Evolutionary conservation across 2,888 invertebrate genomes (phyloP).

Genomic region (Temnothorax ravouxi): DNA sequence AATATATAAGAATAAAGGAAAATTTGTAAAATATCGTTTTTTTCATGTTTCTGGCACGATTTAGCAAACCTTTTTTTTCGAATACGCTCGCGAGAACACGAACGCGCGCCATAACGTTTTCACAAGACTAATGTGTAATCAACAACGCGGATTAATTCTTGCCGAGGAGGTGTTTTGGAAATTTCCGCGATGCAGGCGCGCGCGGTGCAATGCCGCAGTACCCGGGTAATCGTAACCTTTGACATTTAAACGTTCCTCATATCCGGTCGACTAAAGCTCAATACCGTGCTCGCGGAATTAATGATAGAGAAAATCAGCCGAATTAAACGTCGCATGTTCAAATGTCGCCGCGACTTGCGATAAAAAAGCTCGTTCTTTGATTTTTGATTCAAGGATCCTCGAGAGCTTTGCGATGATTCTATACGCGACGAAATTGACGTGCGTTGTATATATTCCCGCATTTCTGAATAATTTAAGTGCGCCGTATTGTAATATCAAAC

Average conservation of each 20-base stretch:
- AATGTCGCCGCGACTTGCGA: not conserved
- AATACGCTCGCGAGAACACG: not conserved
- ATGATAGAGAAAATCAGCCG: not conserved
- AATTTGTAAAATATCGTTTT: not conserved
- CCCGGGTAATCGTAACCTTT: conserved; percentile 54
- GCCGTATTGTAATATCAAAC: not conserved
- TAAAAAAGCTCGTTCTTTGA: not conserved
- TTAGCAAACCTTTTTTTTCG: not conserved
- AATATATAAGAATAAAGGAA: no score
- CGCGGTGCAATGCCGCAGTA: conserved; percentile 25
- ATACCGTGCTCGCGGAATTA: conserved; percentile 17
- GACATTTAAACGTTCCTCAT: conserved; percentile 60
- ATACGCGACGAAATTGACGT: not conserved
- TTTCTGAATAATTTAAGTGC: not conserved
- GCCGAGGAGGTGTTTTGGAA: not conserved
- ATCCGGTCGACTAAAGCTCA: conserved; percentile 46
- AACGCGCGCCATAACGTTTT: not conserved
- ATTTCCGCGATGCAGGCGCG: conserved; percentile 10
- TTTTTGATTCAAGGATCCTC: no score
- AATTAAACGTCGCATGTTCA: conserved; percentile 3
- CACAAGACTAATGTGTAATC: conserved; percentile 2
- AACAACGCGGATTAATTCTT: conserved; percentile 20
- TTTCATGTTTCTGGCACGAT: not conserved
- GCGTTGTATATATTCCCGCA: not conserved
- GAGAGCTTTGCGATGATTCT: not conserved